Evolutionary conservation across 2,888 invertebrate species (phyloP), one percentile per base, ranked within the genome.

Genomic region (Fissipunctia ypsillon): DNA sequence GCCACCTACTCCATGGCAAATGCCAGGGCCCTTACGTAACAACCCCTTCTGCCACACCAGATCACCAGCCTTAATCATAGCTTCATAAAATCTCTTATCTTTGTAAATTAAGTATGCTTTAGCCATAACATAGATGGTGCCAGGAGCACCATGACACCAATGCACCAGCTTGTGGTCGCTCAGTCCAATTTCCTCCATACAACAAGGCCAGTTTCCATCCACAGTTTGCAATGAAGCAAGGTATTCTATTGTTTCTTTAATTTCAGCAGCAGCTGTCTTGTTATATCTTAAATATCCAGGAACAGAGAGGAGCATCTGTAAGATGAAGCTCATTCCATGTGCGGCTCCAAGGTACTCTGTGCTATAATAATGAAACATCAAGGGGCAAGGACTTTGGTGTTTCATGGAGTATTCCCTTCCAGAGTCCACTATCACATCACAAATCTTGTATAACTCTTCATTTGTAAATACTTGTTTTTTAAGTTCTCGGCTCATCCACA

Each of bases 81-180:
- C 97, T 31, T 97, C 91, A 43, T 98, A 93, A 91, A 98, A 99
- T 89, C 97, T 97, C 1, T 97, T 95, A 57, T 98, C 98, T 78
- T 97, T 97, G 95, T 97, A 99, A 2, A 97, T 93, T 45, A 97
- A 91, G 91, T 97, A 98, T 0, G 99, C 98, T 92, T 97, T 98
- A 2, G 98, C 98, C 96, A 99, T 97, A 50, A 98, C 91, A 89
- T 98, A 99, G 12, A 98, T 95, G 0, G 97, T 97, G 0, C 99
- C 99, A 14, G 98, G 97, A 16, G 98, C 98, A 0, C 99, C 99
- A 91, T 99, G 99, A 91, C 99, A 99, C 99, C 99, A 99, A 90
- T 99, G 99, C 0, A 99, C 97, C 19, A 99, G 94, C 78, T 98
- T 97, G 75, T 98, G 97, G 5, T 97, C 96, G 57, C 91, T 92